Conservation (phyloP, 2,113 vertebrate genomes). For the Xiphias gladius region DNA sequence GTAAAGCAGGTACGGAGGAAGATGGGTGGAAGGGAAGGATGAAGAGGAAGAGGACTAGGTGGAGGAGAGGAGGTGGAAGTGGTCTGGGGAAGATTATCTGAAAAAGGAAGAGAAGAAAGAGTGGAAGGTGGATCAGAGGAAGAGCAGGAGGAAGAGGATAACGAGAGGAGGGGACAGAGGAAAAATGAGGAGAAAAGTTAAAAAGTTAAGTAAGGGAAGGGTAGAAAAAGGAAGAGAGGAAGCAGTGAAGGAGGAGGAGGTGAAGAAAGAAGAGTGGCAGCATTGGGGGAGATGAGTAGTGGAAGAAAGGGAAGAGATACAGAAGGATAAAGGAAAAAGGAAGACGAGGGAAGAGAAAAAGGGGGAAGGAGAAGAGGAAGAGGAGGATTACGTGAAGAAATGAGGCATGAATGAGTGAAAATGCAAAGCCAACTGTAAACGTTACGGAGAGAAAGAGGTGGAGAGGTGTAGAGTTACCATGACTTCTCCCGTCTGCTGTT, state of each 20-base stretch:
- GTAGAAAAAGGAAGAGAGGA: not conserved
- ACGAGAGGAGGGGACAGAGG: too few species aligned
- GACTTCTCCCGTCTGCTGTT: constrained; percentile 95
- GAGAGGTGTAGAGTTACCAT: constrained; percentile 81
- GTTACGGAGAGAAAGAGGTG: rapidly evolving
- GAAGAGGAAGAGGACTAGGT: not conserved
- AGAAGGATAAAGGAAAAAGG: too few species aligned
- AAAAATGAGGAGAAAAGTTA: too few species aligned
- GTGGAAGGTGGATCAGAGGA: not conserved
- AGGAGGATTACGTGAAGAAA: too few species aligned
- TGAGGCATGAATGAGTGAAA: not conserved
- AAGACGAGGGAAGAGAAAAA: too few species aligned
- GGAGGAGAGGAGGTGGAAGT: not conserved
- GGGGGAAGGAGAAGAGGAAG: too few species aligned
- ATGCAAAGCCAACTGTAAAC: too few species aligned
- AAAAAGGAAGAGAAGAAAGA: too few species aligned
- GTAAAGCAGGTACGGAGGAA: not conserved
- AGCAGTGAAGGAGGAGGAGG: too few species aligned
- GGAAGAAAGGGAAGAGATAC: not conserved
- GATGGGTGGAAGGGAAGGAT: not conserved
- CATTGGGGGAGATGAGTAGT: not conserved
- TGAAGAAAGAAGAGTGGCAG: not conserved
- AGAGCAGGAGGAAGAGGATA: too few species aligned
- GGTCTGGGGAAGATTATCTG: too few species aligned
- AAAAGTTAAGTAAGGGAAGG: too few species aligned